A percentile compares a stretch with the other conserved stretches of the same genome.
phyloP scores from a whole-genome alignment of 2,888 invertebrate genomes.

The Ethmia dodecea region DNA sequence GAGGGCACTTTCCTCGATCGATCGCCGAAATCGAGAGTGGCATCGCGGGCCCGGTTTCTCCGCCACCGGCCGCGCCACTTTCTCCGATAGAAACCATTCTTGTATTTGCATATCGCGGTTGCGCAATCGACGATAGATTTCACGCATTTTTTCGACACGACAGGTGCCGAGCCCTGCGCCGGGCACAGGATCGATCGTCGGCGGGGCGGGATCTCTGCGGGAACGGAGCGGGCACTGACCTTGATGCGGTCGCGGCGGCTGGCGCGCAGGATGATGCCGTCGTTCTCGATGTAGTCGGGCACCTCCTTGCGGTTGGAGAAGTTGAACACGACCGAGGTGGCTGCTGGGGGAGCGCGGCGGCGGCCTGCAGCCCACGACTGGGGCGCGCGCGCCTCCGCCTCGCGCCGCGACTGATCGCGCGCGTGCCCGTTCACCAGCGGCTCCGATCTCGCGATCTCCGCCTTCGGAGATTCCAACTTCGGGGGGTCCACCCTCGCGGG shows the following conservation, averaged over 20 bases:
- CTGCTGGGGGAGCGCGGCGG: constrained; percentile 51
- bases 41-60: constrained; percentile 24
- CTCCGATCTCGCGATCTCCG: neutral
- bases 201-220: neutral
- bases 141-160: constrained; percentile 5
- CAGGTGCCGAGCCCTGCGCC: neutral
- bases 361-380: constrained; percentile 23
- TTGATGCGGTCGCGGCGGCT: constrained; percentile 83
- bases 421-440: constrained; percentile 40
- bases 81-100: constrained; percentile 43
- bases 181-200: neutral
- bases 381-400: constrained; percentile 23
- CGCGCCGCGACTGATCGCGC: constrained; percentile 47
- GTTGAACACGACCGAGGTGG: constrained; percentile 90
- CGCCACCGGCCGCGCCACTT: constrained; percentile 34
- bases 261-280: constrained; percentile 85
- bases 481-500: constrained; percentile 7
- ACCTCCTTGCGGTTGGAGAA: constrained; percentile 91
- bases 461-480: neutral
- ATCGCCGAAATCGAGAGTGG: constrained; percentile 55
- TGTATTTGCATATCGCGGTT: constrained; percentile 40
- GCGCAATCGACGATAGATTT: constrained; percentile 28
- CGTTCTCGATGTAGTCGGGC: constrained; percentile 94
- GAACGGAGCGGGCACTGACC: constrained; percentile 82
- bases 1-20: constrained; percentile 25